Percentiles rank a stretch among this genome's conserved stretches.
These are phyloP conservation scores for Archips xylosteana DNA, from an alignment of 2,888 invertebrate species.

Conservation along the genomic window DNA sequence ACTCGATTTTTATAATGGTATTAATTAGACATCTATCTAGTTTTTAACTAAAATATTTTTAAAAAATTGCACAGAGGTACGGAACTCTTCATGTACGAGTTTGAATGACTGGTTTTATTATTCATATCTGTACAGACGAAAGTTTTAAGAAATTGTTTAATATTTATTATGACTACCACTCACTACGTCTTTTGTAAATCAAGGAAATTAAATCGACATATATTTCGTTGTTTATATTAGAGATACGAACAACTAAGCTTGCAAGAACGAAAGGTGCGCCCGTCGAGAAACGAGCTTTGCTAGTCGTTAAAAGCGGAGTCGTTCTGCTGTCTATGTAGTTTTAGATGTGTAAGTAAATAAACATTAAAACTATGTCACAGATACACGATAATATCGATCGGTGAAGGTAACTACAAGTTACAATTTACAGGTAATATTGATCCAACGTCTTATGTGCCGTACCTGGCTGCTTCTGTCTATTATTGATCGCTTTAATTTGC, in stretches of 20 bases:
- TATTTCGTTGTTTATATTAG: no score
- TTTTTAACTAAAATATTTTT: no score
- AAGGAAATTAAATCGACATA: no score
- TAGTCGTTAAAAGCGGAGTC: background rate
- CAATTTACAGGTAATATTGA: constrained; percentile 57
- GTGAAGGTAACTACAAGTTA: constrained; percentile 28
- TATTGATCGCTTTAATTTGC: constrained; percentile 45
- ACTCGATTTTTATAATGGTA: no score
- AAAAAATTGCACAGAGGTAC: no score
- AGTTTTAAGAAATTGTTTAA: no score
- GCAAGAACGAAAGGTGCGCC: background rate
- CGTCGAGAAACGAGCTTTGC: background rate
- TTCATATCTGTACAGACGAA: no score
- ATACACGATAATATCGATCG: constrained; percentile 20
- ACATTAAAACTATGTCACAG: background rate
- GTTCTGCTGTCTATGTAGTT: background rate
- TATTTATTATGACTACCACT: no score
- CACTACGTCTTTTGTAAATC: no score
- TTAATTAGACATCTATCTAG: no score
- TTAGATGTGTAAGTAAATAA: constrained; percentile 3
- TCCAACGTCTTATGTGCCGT: constrained; percentile 58
- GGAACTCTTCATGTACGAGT: no score
- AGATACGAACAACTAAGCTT: background rate
- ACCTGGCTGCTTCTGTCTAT: constrained; percentile 43
- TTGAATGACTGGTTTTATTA: no score